Conservation (phyloP, 2,888 invertebrate species). For the Pseudeuparius sepicola region DNA sequence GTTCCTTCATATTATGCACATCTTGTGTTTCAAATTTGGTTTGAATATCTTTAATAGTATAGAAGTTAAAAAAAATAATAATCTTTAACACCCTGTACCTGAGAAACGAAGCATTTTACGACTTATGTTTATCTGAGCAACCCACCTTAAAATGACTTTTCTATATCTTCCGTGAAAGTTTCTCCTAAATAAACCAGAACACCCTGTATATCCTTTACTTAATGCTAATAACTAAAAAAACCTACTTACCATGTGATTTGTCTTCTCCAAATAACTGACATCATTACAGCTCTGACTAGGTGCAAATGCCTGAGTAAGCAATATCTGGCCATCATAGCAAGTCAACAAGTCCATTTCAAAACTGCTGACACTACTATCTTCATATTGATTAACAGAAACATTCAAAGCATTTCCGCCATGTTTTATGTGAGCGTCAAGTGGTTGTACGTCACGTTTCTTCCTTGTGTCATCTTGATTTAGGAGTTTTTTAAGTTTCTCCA, state of each 20-base stretch:
- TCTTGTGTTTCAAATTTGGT: too few relatives aligned
- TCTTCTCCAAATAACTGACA: slow-evolving; percentile 57
- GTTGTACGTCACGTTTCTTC: slow-evolving; percentile 22
- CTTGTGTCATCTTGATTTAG: slow-evolving; percentile 16
- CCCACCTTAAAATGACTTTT: too few relatives aligned
- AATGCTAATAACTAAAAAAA: too few relatives aligned
- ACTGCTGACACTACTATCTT: slow-evolving; percentile 68
- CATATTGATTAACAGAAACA: slow-evolving; percentile 41
- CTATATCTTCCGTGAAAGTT: too few relatives aligned
- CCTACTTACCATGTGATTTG: slow-evolving; percentile 53
- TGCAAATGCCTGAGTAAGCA: slow-evolving; percentile 62
- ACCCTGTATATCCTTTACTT: too few relatives aligned
- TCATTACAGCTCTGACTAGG: slow-evolving; percentile 58
- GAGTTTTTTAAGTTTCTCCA: slow-evolving; percentile 21
- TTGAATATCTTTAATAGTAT: too few relatives aligned
- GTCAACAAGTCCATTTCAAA: slow-evolving; percentile 67
- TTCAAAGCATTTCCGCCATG: slow-evolving; percentile 67
- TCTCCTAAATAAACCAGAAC: too few relatives aligned
- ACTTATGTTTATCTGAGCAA: too few relatives aligned
- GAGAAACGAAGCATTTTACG: too few relatives aligned
- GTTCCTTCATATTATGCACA: too few relatives aligned
- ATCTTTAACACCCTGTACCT: too few relatives aligned
- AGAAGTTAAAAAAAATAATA: too few relatives aligned
- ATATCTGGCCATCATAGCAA: slow-evolving; percentile 66
- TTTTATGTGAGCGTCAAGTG: slow-evolving; percentile 60